These are phyloP conservation scores for Nannoperca australis DNA, from an alignment of 2,797 vertebrate species.

Conservation along the genomic window DNA sequence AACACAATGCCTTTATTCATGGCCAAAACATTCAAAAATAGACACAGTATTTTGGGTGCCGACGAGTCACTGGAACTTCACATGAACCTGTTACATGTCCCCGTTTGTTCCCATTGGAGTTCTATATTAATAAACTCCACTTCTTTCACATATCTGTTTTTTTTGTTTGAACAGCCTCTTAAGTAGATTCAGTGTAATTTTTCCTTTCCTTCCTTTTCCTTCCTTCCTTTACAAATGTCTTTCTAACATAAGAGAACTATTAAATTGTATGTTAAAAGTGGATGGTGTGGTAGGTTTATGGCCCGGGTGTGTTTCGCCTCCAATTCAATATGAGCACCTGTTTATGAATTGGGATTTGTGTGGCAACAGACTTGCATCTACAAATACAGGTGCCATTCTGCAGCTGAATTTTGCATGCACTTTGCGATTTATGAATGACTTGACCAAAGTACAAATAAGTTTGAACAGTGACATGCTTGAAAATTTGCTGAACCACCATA, in stretches of 20 bases:
- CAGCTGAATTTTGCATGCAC: not conserved
- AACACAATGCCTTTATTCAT: conserved; percentile 52
- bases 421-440: not conserved
- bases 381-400: not conserved
- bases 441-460: not conserved
- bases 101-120: conserved; percentile 26
- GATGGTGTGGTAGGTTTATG: not conserved
- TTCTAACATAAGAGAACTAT: not conserved
- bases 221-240: no score
- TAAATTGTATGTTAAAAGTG: not conserved
- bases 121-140: not conserved
- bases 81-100: conserved; percentile 48
- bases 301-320: not conserved
- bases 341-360: conserved; percentile 28
- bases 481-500: conserved; percentile 3
- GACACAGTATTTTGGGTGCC: conserved; percentile 38
- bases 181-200: not conserved
- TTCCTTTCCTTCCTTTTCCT: not conserved
- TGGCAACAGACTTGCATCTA: not conserved
- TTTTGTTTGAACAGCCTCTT: not conserved
- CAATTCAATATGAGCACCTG: not conserved
- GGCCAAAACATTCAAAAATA: conserved; percentile 46
- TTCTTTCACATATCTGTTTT: conserved; percentile 39
- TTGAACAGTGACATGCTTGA: not conserved
- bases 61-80: conserved; percentile 64